Evolutionary conservation across 2,888 invertebrate genomes (phyloP), one percentile per base, ranked within the genome.

Genomic region (Acrobasis consociella): DNA sequence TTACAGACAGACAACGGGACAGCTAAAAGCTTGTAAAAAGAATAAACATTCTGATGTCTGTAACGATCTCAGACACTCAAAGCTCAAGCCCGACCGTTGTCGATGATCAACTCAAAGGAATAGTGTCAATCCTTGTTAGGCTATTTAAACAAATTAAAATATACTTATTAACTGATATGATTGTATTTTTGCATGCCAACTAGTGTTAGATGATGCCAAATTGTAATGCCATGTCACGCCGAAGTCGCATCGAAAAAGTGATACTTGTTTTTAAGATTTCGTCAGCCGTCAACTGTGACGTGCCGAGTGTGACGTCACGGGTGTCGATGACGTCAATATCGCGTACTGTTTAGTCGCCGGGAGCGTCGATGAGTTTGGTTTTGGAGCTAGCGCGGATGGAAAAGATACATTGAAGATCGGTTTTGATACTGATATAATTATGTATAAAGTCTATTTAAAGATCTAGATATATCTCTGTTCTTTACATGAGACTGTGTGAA

Each of bases 251-350:
- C 67, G 73, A 70, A 76, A 77, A 81, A 80, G 83, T 83, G 83
- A 83, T 83, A 83, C 80, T 83, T 69, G 81, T 81, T 79, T 81
- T 79, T 79, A 78, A 56, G 55, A 49, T 62, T 62, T 31, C 56
- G 39, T 56, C 53, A 51, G 37, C 31, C 46, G 60, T 52, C 52
- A 52, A 31, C 53, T n/a, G 22, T 53, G 53, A 49, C 59, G 16
- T 15, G 22, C n/a, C 59, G 49, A 15, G 11, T 11, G 42, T 56
- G 42, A 56, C 56, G 56, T 56, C 56, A 56, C 56, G 42, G 42
- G 56, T 10, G 42, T 17, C 56, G 55, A 11, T 56, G 56, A 56
- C 42, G 56, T 56, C 42, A 46, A 31, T 22, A 3, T 56, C 39
- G 39, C 16, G 52, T 37, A 8, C 52, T 51, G 52, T 68, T 66